Evolutionary conservation across 1,140 invertebrate species (phyloP).

Genomic region (Brachystomella parvula): DNA sequence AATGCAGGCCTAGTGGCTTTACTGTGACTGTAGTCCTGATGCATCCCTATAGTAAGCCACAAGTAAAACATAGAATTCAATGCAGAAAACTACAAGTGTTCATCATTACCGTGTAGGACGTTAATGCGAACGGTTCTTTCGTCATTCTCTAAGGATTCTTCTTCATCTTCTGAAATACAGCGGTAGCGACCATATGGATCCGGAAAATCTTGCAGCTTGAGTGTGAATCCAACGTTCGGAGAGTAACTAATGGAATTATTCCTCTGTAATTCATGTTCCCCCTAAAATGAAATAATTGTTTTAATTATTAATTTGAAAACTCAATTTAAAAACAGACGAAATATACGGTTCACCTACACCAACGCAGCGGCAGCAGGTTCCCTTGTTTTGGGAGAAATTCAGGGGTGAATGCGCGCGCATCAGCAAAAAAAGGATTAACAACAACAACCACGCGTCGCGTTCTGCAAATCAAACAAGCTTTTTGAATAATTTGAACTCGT

Average conservation of each 20-base stretch:
- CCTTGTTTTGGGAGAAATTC: too few relatives aligned
- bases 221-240: slow-evolving; percentile 18
- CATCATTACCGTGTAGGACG: slow-evolving; percentile 11
- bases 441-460: too few relatives aligned
- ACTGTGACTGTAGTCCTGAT: background rate
- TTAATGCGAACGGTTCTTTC: slow-evolving; percentile 5
- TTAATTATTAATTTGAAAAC: too few relatives aligned
- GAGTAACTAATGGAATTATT: slow-evolving; percentile 13
- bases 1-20: background rate
- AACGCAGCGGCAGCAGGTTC: too few relatives aligned
- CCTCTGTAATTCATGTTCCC: background rate
- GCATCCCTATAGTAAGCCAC: background rate
- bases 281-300: background rate
- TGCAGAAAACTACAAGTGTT: too few relatives aligned
- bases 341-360: too few relatives aligned
- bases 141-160: slow-evolving; percentile 4
- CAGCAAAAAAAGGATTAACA: too few relatives aligned
- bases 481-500: too few relatives aligned
- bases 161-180: slow-evolving; percentile 19
- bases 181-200: slow-evolving; percentile 19
- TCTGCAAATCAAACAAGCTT: too few relatives aligned
- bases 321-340: too few relatives aligned
- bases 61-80: too few relatives aligned
- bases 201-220: background rate
- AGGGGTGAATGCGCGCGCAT: too few relatives aligned